A percentile compares a stretch with the other conserved stretches of the same genome.
Evolutionary conservation across 1,140 invertebrate genomes (phyloP).

Genomic region (Sweltsa coloradensis): DNA sequence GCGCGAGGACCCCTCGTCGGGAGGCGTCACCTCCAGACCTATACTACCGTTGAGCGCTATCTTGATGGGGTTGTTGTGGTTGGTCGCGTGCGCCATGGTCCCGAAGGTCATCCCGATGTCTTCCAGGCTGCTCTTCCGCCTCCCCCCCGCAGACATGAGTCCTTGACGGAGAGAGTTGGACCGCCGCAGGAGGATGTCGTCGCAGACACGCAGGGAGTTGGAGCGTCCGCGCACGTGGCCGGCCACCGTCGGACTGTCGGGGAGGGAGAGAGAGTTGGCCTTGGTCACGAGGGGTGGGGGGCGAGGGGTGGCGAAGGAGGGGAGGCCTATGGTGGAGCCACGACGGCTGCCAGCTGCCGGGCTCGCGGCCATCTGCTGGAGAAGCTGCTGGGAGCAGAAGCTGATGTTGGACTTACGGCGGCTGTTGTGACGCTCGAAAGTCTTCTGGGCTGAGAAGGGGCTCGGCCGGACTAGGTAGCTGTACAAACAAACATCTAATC

Average conservation of each 20-base stretch:
- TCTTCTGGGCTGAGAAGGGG: constrained; percentile 86
- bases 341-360: constrained; percentile 34
- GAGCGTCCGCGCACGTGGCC: constrained; percentile 37
- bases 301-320: constrained; percentile 41
- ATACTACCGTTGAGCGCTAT: constrained; percentile 76
- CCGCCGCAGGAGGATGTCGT: constrained; percentile 68
- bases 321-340: constrained; percentile 40
- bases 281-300: constrained; percentile 70
- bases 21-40: constrained; percentile 70
- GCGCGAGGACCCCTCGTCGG: constrained; percentile 49
- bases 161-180: constrained; percentile 76
- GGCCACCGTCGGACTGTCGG: constrained; percentile 68
- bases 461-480: constrained; percentile 79
- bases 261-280: constrained; percentile 75
- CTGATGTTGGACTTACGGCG: constrained; percentile 82
- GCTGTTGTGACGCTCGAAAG: constrained; percentile 82
- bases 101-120: constrained; percentile 72
- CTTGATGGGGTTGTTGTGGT: constrained; percentile 58
- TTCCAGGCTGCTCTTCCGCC: constrained; percentile 69
- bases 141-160: constrained; percentile 37
- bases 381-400: constrained; percentile 61
- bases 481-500: constrained; percentile 26
- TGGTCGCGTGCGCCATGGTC: constrained; percentile 43
- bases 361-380: constrained; percentile 46
- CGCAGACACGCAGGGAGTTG: constrained; percentile 70